These are phyloP conservation scores for Pandemis cinnamomeana DNA, from an alignment of 2,888 invertebrate species.

Conservation along the genomic window DNA sequence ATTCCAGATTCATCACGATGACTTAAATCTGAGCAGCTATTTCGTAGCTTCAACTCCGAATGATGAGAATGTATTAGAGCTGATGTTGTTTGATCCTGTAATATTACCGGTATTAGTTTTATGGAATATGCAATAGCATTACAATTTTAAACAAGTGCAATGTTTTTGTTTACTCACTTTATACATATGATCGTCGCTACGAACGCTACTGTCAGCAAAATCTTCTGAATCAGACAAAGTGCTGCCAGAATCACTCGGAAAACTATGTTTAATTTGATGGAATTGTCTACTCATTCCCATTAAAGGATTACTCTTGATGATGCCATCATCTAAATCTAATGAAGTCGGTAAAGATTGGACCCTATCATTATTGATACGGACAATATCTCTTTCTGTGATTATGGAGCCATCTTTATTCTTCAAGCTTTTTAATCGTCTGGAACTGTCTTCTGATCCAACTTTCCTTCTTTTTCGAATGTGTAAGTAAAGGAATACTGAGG, in stretches of 20 bases:
- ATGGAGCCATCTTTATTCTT: slow-evolving; percentile 74
- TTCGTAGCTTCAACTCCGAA: slow-evolving; percentile 66
- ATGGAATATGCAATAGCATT: neutral
- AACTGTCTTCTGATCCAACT: slow-evolving; percentile 74
- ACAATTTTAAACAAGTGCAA: neutral
- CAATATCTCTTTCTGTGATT: slow-evolving; percentile 76
- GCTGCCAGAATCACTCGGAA: slow-evolving; percentile 82
- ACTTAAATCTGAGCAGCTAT: slow-evolving; percentile 63
- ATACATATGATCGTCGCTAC: slow-evolving; percentile 67
- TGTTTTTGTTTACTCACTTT: slow-evolving; percentile 59
- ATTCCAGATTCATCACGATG: slow-evolving; percentile 84
- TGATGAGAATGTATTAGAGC: slow-evolving; percentile 88
- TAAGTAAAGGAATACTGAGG: slow-evolving; percentile 92
- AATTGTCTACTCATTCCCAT: slow-evolving; percentile 86
- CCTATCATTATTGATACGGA: slow-evolving; percentile 76
- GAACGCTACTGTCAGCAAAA: slow-evolving; percentile 72
- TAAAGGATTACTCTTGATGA: slow-evolving; percentile 92
- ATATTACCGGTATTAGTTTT: slow-evolving; percentile 38
- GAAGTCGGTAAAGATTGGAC: slow-evolving; percentile 67
- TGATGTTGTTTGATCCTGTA: slow-evolving; percentile 85
- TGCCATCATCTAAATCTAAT: slow-evolving; percentile 86
- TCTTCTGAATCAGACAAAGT: slow-evolving; percentile 88
- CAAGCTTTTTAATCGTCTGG: slow-evolving; percentile 67
- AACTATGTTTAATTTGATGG: slow-evolving; percentile 73
- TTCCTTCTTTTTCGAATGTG: slow-evolving; percentile 88